Base-by-base conservation (phyloP, 2,888 invertebrate genomes). In the Sesamia inferens region DNA sequence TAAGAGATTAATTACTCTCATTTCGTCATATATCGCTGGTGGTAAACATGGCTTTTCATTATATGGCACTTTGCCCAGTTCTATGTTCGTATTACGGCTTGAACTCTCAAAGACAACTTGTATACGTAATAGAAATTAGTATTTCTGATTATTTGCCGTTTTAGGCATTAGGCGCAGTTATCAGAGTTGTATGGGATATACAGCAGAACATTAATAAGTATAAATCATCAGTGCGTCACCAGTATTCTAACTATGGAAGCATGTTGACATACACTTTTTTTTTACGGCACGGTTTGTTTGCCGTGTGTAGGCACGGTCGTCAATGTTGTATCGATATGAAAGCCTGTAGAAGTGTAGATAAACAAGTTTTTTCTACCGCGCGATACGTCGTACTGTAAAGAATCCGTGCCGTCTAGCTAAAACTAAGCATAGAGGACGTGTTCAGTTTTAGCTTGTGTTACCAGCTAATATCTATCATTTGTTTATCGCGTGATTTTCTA, bases 401-500 rank as follows among this genome's bases (percentile, higher is more conserved):
- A 19, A 51, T 8, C 19, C 51, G 51, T 51, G 7, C 48, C 48
- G 48, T 63, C n/a, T 78, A 39, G 11, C 16, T 47, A 51, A 51
- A 19, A 14, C 14, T n/a, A 42, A 22, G 13, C 59, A 67, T 42
- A 42, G 42, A 55, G 31, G 22, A 19, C 61, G 14, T 51, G 13
- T 64, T 59, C 44, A 54, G 48, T 48, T 47, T 57, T 22, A 68
- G 55, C 61, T 74, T 55, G 55, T 65, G 24, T 71, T 59, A 58
- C 39, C 65, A 39, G 24, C 64, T 51, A 22, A 51, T 54, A 39
- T 67, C 42, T 78, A 55, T 69, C 65, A 67, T 81, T 70, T 81
- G 58, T 76, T 63, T 67, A 81, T 55, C 59, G 63, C 44, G 71
- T 68, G 64, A 47, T 63, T 61, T 59, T 31, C 55, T 67, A 78